Conservation (phyloP, 2,113 vertebrate species). For the Triplophysa rosa region DNA sequence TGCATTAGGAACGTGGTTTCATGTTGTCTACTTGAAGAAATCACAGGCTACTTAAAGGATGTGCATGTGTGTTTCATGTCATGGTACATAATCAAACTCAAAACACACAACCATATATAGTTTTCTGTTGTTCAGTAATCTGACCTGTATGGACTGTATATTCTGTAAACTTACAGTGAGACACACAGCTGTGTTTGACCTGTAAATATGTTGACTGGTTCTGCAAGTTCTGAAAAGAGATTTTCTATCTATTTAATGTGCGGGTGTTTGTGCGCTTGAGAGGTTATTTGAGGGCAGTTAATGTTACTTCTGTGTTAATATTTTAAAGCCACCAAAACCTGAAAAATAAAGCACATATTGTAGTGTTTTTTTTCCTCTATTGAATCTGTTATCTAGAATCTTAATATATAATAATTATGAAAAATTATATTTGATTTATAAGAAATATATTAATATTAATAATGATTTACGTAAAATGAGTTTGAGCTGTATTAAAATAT, state of each 20-base stretch:
- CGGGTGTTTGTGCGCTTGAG: background rate
- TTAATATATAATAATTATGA: too few species aligned
- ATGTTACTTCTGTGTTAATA: background rate
- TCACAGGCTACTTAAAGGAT: too few species aligned
- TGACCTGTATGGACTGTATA: background rate
- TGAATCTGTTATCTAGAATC: too few species aligned
- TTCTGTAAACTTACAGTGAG: background rate
- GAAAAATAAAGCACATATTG: background rate
- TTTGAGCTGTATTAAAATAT: too few species aligned
- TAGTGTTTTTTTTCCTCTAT: too few species aligned
- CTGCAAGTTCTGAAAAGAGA: slow-evolving; percentile 24
- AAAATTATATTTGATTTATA: too few species aligned
- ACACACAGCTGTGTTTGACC: slow-evolving; percentile 28
- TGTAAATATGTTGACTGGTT: slow-evolving; percentile 1
- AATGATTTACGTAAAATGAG: too few species aligned
- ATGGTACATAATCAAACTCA: background rate
- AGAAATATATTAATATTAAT: too few species aligned
- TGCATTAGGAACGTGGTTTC: too few species aligned
- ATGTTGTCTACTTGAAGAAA: too few species aligned
- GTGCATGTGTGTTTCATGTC: background rate
- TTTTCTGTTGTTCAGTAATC: background rate
- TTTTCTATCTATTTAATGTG: background rate
- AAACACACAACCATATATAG: background rate
- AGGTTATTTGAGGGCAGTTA: slow-evolving; percentile 12
- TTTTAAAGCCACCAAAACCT: background rate